Base-by-base conservation (phyloP, 2,888 invertebrate species). In the Meandrusa payeni region DNA sequence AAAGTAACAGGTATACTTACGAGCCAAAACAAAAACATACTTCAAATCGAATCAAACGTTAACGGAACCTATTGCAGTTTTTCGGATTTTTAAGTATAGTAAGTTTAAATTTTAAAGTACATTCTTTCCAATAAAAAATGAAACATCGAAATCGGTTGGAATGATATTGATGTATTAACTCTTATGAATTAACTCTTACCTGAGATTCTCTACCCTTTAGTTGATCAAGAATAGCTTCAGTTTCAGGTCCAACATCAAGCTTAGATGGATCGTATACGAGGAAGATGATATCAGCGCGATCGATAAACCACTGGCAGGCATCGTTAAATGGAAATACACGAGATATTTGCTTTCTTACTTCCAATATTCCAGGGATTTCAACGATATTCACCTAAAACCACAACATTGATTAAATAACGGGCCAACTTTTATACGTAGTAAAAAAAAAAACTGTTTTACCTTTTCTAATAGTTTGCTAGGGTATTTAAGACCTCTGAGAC, bases 261-360 rank as follows among this genome's bases (percentile, higher is more conserved):
- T 97, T 97, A 20, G 96, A 94, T 47, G 97, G 97, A 85, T 98
- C 98, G 75, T 97, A 97, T 19, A 97, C 95, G 43, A 98, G 90
- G 87, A 97, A 97, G 71, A 98, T 97, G 57, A 97, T 95, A 74
- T 97, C 97, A 12, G 97, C 97, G 49, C 97, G 91, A 80, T 97
- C 97, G 65, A 97, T 97, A 85, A 98, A 97, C 97, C 97, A 98
- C 77, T 97, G 97, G 71, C 97, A 97, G 33, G 97, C 97, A 70
- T 97, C 97, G 70, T 97, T 97, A 85, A 97, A 97, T 39, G 97
- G 97, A 69, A 97, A 97, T 46, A 96, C 91, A 38, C 97, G 91
- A 36, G 97, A 97, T 36, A 96, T 95, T 87, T 96, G 96, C 77
- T 97, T 96, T 54, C 96, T 91, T 48, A 96, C 96, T 90, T 98